Percentiles rank a stretch among this genome's conserved stretches.
Conservation (phyloP, 2,888 invertebrate species). For the Syrista parreyssii region DNA sequence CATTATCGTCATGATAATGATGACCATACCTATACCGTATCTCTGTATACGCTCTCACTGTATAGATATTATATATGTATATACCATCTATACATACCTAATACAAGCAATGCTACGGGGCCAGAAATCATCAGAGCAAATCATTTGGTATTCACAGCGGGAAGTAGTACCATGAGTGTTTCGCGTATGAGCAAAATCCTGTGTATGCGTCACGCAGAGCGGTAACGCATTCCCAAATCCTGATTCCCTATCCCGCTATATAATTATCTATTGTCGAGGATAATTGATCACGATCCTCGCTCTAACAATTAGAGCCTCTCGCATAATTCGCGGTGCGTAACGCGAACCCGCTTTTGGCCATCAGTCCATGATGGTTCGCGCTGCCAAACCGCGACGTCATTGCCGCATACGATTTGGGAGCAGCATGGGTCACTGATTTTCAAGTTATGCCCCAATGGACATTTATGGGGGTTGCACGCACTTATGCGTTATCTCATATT, state of each 20-base stretch:
- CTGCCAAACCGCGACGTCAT: conserved; percentile 7
- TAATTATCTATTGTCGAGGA: conserved; percentile 40
- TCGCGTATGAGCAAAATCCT: background rate
- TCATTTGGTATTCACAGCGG: conserved; percentile 52
- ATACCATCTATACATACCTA: background rate
- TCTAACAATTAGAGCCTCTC: conserved; percentile 30
- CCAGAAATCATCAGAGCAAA: conserved; percentile 49
- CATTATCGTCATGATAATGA: conserved; percentile 12
- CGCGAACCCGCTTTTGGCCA: conserved; percentile 8
- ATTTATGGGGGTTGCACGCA: background rate
- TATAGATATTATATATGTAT: background rate
- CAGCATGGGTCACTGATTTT: conserved; percentile 8
- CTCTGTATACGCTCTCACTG: background rate
- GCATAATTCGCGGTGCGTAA: conserved; percentile 18
- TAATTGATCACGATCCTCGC: conserved; percentile 41
- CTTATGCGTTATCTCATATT: background rate
- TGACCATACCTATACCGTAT: background rate
- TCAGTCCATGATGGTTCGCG: background rate
- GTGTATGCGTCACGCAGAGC: background rate
- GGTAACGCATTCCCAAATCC: conserved; percentile 20
- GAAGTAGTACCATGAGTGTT: conserved; percentile 25
- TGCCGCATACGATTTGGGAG: conserved; percentile 10
- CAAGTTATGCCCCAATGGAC: background rate
- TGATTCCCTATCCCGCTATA: conserved; percentile 22
- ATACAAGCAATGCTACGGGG: conserved; percentile 12